These are phyloP conservation scores for Ochlodes sylvanus DNA, from an alignment of 2,888 invertebrate species.

Conservation along the genomic window DNA sequence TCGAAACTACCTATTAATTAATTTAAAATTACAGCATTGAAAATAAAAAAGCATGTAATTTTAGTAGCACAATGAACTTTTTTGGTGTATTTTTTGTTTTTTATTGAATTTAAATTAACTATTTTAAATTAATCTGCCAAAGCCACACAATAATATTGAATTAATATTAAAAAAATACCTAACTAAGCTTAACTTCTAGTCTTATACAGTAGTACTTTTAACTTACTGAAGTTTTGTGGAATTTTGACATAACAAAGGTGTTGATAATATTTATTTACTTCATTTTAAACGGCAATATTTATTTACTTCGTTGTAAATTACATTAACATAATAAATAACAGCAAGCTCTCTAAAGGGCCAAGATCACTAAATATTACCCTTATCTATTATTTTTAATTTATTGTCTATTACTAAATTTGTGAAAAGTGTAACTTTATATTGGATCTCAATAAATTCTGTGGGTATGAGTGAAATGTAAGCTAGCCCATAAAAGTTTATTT, in stretches of 20 bases:
- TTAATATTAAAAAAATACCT: neutral
- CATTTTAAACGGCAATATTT: neutral
- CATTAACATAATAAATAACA: constrained; percentile 3
- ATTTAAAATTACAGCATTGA: too few species aligned
- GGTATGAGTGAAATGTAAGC: neutral
- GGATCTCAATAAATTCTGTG: neutral
- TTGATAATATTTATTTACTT: too few species aligned
- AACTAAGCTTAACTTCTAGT: neutral
- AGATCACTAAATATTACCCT: neutral
- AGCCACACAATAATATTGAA: neutral
- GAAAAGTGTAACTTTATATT: neutral
- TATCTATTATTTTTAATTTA: constrained; percentile 3
- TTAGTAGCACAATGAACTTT: neutral
- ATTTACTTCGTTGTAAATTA: neutral
- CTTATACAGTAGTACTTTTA: too few species aligned
- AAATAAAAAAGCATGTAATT: neutral
- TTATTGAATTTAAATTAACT: neutral
- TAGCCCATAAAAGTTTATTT: too few species aligned
- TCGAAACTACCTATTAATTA: too few species aligned
- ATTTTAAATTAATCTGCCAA: neutral
- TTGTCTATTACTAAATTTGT: neutral
- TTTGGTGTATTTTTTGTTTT: neutral
- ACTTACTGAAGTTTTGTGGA: too few species aligned
- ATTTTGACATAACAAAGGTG: too few species aligned
- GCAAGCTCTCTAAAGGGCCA: neutral